phyloP scores from a whole-genome alignment of 2,888 invertebrate genomes.

The Pinctada fucata region DNA sequence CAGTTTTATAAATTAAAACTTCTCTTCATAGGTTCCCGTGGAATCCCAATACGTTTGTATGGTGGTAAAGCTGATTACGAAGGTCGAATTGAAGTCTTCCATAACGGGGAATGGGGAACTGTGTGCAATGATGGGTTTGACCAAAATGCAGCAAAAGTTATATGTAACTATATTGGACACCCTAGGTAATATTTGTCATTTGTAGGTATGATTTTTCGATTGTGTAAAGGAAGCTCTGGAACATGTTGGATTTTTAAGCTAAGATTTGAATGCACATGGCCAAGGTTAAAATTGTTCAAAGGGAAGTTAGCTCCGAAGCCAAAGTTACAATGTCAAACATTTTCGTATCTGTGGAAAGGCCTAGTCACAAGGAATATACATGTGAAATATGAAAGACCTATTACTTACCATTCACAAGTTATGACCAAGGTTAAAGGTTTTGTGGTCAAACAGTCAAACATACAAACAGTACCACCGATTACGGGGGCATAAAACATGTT shows the following conservation, averaged over 20 bases:
- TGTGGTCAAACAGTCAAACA: too few species aligned
- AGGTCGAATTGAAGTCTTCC: constrained; percentile 38
- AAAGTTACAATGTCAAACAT: background rate
- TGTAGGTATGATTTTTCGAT: too few species aligned
- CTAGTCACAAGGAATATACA: background rate
- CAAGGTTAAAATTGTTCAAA: background rate
- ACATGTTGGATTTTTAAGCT: too few species aligned
- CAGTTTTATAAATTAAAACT: too few species aligned
- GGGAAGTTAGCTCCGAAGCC: background rate
- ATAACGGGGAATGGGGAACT: constrained; percentile 29
- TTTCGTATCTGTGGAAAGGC: background rate
- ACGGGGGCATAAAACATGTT: too few species aligned
- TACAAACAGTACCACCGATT: too few species aligned
- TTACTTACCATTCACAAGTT: too few species aligned
- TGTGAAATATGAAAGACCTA: too few species aligned
- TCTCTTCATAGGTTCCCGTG: constrained; percentile 19
- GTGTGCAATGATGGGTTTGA: constrained; percentile 34
- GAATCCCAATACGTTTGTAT: constrained; percentile 32
- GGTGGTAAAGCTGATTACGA: constrained; percentile 32
- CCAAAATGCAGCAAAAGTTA: constrained; percentile 25
- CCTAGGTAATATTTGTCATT: constrained; percentile 23
- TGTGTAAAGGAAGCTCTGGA: too few species aligned
- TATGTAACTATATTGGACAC: constrained; percentile 32
- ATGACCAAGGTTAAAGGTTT: too few species aligned
- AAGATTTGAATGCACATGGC: too few species aligned